Evolutionary conservation across 2,888 invertebrate species (phyloP), one percentile per base, ranked within the genome.

Genomic region (Drosophila aldrichi): DNA sequence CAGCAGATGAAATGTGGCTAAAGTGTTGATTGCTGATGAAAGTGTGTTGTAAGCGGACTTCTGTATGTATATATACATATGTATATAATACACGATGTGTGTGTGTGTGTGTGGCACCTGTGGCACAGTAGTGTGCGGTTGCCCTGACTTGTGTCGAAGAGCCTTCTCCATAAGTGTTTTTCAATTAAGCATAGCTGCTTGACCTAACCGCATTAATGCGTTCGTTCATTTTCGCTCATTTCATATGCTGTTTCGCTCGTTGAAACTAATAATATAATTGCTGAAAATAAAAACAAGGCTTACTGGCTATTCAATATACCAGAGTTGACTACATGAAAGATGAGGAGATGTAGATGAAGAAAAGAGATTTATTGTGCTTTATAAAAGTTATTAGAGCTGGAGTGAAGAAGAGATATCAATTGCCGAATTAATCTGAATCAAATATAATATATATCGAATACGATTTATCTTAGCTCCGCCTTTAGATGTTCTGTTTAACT

Each of bases 141-240:
- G 52, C 61, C 62, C 67, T 52, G 76, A 67, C 76, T 85, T 82
- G 75, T 49, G 43, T 49, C 49, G 59, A 58, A 57, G 22, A 65
- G n/a, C 52, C 36, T 54, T 73, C 70, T 70, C 40, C 72, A 70
- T 74, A 84, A 84, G 88, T 84, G 84, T 79, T 85, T 84, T 84
- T 72, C 86, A 84, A 84, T 84, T 84, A 84, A 73, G 70, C 51
- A 55, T 71, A 78, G 66, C 57, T 55, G 65, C 70, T 65, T 57
- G 18, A 20, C 22, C 55, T 40, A 34, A 38, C 48, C 70, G 43
- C 74, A 77, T 52, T 36, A 22, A 36, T 16, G 22, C 51, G 18
- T 51, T 49, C 22, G 48, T 22, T 38, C 1, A 54, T 40, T 41
- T 54, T 57, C 49, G 48, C 70, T 87, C 80, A 85, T 88, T 84